Evolutionary conservation across 2,888 invertebrate species (phyloP).

Genomic region (Polylopha cassiicola): DNA sequence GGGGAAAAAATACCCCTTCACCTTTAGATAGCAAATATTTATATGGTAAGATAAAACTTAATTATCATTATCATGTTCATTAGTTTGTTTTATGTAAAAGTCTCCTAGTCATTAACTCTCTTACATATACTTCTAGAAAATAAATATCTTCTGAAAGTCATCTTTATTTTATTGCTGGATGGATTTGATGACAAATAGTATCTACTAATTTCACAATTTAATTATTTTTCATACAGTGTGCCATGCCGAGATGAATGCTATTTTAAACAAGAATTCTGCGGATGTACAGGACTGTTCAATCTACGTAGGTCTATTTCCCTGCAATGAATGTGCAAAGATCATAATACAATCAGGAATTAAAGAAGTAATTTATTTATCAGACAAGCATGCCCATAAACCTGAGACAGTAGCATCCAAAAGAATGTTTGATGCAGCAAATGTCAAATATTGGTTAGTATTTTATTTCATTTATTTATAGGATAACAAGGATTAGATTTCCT

Average conservation of each 20-base stretch:
- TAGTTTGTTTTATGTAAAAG: too few species aligned
- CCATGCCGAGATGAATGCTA: constrained; percentile 98
- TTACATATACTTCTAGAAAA: too few species aligned
- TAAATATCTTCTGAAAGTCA: too few species aligned
- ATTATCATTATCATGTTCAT: too few species aligned
- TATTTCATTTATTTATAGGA: constrained; percentile 2
- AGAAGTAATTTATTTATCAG: constrained; percentile 87
- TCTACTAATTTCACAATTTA: not conserved
- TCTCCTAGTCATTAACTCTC: too few species aligned
- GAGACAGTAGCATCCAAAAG: constrained; percentile 85
- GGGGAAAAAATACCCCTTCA: constrained; percentile 82
- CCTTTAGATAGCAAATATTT: constrained; percentile 86
- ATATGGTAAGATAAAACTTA: constrained; percentile 83
- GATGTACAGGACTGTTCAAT: constrained; percentile 88
- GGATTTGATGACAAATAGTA: too few species aligned
- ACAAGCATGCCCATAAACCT: constrained; percentile 84
- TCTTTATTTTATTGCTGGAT: too few species aligned
- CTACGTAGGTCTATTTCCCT: constrained; percentile 95
- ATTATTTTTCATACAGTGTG: constrained; percentile 83
- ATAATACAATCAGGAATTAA: constrained; percentile 95
- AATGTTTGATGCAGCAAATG: constrained; percentile 88
- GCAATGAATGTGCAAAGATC: constrained; percentile 98
- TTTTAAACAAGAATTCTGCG: constrained; percentile 90
- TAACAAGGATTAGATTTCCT: not conserved
- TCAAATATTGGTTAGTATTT: constrained; percentile 81